These are phyloP conservation scores for Eutolmus rufibarbis DNA, from an alignment of 2,888 invertebrate species.

Conservation along the genomic window DNA sequence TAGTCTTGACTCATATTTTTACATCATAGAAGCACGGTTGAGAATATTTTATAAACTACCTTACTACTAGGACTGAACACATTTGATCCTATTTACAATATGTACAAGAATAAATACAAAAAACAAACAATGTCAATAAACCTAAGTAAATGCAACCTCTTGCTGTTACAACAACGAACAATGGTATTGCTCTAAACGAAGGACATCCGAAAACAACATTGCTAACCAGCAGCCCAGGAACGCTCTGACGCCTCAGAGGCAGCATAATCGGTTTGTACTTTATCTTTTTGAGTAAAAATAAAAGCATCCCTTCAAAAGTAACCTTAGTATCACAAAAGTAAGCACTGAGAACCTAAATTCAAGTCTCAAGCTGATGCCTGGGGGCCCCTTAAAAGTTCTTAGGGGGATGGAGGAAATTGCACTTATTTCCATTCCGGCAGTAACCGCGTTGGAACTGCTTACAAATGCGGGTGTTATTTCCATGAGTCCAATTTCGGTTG, in stretches of 20 bases:
- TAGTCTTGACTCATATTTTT: not conserved
- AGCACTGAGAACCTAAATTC: not conserved
- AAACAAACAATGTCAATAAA: not conserved
- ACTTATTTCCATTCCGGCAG: constrained; percentile 82
- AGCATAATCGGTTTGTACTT: not conserved
- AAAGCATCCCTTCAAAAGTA: not conserved
- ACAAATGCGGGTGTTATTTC: constrained; percentile 69
- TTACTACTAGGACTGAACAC: not conserved
- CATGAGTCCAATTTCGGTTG: constrained; percentile 55
- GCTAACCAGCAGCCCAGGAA: not conserved
- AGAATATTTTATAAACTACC: not conserved
- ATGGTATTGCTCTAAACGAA: not conserved
- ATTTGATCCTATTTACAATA: not conserved
- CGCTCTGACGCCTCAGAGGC: not conserved
- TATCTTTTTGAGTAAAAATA: not conserved
- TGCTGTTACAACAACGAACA: not conserved
- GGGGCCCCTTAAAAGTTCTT: not conserved
- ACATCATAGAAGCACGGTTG: not conserved
- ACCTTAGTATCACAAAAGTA: constrained; percentile 17
- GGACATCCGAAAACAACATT: not conserved
- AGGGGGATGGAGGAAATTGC: constrained; percentile 80
- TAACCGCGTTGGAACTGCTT: constrained; percentile 83
- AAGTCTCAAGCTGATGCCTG: not conserved
- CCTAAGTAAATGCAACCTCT: not conserved
- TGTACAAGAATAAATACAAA: not conserved